Base-by-base conservation (phyloP, 2,797 vertebrate species). In the Philypnodon macrostomus region DNA sequence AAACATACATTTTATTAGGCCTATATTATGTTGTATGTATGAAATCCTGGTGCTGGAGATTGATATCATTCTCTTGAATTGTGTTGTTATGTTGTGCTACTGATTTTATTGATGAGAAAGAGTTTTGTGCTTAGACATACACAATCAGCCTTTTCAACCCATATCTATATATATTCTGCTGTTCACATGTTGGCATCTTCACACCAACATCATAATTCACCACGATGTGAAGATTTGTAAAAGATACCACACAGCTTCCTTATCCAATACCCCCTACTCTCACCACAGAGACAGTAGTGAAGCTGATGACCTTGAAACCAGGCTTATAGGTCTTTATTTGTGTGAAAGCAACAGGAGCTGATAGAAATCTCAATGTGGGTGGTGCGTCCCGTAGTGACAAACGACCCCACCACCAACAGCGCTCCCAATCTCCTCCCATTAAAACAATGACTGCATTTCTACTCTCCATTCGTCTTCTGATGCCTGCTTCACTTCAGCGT, bases 281-380 rank as follows among this genome's bases (percentile, higher is more conserved):
- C 21, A 26, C 34, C 44, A 13, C 41, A 0, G 24, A 19, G 41
- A 6, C 34, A 23, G 41, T 26, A 47, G 35, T 10, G 31, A 17
- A 51, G 26, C n/a, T 10, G 31, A 42, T 72, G 76, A 79, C 80
- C 80, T 81, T 83, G 67, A 69, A 58, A 38, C 34, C 29, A 39
- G 11, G 42, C 36, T n/a, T n/a, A 38, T 56, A 47, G 31, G 42
- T 31, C 15, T 39, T 47, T 23, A 36, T 52, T 50, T 26, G 26
- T 21, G 47, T 45, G 51, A 30, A 53, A 32, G 17, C 36, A 17
- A 11, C 37, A 32, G 23, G 48, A 12, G 35, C 32, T 58, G 69
- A 68, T 67, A 45, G 52, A 23, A 53, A 78, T 71, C 71, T 71
- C 39, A 15, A 53, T 62, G 34, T 3, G 14, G 39, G 40, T 46